Conservation (phyloP, 2,888 invertebrate genomes). For the Pseudococcus longispinus region DNA sequence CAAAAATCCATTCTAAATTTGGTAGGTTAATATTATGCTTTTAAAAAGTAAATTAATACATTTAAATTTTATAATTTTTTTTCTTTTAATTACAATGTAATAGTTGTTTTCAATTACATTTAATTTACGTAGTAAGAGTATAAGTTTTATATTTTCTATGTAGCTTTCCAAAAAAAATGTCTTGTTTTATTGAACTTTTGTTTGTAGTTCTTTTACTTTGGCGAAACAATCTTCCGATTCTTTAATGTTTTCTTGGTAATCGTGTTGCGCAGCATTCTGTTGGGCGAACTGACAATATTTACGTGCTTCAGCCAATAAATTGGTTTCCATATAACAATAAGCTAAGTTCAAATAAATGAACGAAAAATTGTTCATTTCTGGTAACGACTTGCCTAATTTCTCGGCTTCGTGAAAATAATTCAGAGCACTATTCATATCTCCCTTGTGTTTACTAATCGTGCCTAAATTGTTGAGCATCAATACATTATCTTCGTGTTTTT, state of each 20-base stretch:
- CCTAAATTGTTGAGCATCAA: slow-evolving; percentile 83
- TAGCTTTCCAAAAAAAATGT: neutral
- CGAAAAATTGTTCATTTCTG: slow-evolving; percentile 74
- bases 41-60: neutral
- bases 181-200: neutral
- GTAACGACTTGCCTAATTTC: slow-evolving; percentile 69
- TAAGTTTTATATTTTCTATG: neutral
- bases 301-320: slow-evolving; percentile 73
- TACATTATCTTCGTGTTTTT: slow-evolving; percentile 76
- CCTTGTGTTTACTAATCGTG: slow-evolving; percentile 62
- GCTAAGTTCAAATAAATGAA: slow-evolving; percentile 85
- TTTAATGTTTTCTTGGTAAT: slow-evolving; percentile 67
- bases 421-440: slow-evolving; percentile 74
- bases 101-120: neutral
- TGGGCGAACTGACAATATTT: slow-evolving; percentile 75
- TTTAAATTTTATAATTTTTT: neutral
- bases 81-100: neutral
- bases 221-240: slow-evolving; percentile 44
- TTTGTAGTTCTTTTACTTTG: neutral
- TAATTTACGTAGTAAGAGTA: neutral
- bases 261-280: slow-evolving; percentile 71
- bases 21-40: neutral
- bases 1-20: neutral
- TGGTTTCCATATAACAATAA: slow-evolving; percentile 76
- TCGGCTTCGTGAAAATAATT: slow-evolving; percentile 75